Evolutionary conservation across 2,888 invertebrate genomes (phyloP), one percentile per base, ranked within the genome.

Genomic region (Drepanosiphum platanoidis): DNA sequence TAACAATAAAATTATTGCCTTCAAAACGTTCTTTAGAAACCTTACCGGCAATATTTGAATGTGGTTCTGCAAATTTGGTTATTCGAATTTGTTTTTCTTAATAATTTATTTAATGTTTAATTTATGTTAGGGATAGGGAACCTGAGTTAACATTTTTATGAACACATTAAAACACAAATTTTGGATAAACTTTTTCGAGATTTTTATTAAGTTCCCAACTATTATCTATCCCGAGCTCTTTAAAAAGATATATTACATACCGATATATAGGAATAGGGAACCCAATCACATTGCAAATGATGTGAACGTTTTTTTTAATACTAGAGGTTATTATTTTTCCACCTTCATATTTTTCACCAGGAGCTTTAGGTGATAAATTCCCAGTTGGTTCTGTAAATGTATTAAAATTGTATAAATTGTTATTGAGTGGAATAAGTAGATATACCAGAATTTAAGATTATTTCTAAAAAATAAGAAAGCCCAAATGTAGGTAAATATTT

Each of bases 311-410:
- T 58, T 84, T 86, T 66, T 86, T 86, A 68, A 86, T 81, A 61
- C 82, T 77, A 58, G 87, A 86, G 52, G 86, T 87, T 36, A 88
- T 86, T 71, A 89, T 87, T 87, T 88, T 87, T 77, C 88, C 88
- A 58, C 88, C 89, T 70, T 88, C 88, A 72, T 88, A 88, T 84
- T 88, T 88, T 75, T 88, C 87, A 52, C 91, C 91, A 81, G 90
- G 89, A 84, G 90, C 87, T 89, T 90, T 91, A 75, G 91, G 91
- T 83, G 90, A 89, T 87, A 91, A 92, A 90, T 93, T 93, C 91
- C 92, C 93, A 82, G 93, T 93, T 81, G 93, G 93, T 91, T 93
- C 93, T 94, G 92, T 89, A 92, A 91, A 81, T 72, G 42, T 66
- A 61, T 74, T 68, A 77, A 22, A 86, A 78, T 68, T 81, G 61